Evolutionary conservation across 2,888 invertebrate species (phyloP).

Genomic region (Kryphioiulus occultus): DNA sequence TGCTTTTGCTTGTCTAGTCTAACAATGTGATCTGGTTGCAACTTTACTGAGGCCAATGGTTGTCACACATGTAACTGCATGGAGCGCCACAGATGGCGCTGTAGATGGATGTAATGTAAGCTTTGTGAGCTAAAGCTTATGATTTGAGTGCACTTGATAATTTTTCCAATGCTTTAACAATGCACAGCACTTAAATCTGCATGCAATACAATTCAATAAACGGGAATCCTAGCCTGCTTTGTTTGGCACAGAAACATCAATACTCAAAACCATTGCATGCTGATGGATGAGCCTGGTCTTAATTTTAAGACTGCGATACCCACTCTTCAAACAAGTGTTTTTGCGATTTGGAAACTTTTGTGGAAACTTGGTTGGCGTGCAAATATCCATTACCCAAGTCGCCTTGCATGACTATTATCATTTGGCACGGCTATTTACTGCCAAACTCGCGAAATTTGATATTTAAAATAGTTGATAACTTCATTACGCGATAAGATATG

Average conservation of each 20-base stretch:
- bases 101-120: too few relatives aligned
- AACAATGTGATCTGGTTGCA: too few relatives aligned
- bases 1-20: too few relatives aligned
- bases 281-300: not conserved
- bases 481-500: not conserved
- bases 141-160: too few relatives aligned
- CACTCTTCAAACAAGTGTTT: not conserved
- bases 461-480: constrained; percentile 20
- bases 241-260: not conserved
- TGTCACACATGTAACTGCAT: too few relatives aligned
- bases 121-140: too few relatives aligned
- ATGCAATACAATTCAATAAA: not conserved
- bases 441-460: not conserved
- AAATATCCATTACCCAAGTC: not conserved
- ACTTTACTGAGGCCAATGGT: too few relatives aligned
- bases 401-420: not conserved
- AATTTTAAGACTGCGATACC: not conserved
- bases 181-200: too few relatives aligned
- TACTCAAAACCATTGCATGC: not conserved
- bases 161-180: too few relatives aligned
- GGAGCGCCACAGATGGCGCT: too few relatives aligned
- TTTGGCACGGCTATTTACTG: not conserved
- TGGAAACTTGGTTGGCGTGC: not conserved
- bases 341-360: not conserved
- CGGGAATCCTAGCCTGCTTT: not conserved